A percentile compares a stretch with the other conserved stretches of the same genome.
Conservation (phyloP, 2,797 vertebrate species). For the Chelon labrosus region DNA sequence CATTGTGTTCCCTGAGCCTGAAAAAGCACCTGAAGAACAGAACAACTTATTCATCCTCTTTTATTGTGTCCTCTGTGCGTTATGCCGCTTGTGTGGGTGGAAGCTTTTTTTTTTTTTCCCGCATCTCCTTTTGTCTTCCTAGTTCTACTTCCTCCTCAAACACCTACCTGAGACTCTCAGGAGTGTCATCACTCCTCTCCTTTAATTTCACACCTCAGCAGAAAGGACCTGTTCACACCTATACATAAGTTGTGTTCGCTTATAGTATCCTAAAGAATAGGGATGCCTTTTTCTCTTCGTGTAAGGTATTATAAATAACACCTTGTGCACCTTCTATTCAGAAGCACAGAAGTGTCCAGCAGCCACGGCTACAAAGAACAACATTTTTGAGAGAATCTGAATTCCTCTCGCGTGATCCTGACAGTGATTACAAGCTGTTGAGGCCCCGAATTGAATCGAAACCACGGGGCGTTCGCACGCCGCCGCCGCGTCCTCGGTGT, state of each 20-base stretch:
- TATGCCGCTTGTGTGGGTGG: slow-evolving; percentile 48
- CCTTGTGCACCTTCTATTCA: neutral
- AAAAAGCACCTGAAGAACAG: slow-evolving; percentile 42
- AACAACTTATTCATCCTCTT: slow-evolving; percentile 34
- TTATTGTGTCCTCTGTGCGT: slow-evolving; percentile 34
- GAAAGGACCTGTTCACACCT: slow-evolving; percentile 19
- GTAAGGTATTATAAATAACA: neutral
- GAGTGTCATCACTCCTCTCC: slow-evolving; percentile 41
- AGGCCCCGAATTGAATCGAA: slow-evolving; percentile 16
- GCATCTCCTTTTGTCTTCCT: slow-evolving; percentile 39
- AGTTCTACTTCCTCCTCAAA: slow-evolving; percentile 35
- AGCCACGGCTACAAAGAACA: neutral
- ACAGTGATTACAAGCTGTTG: slow-evolving; percentile 59
- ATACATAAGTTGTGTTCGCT: slow-evolving; percentile 7
- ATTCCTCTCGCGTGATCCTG: slow-evolving; percentile 42
- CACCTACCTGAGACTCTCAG: slow-evolving; percentile 42
- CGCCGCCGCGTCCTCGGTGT: slow-evolving; percentile 19
- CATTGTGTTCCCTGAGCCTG: slow-evolving; percentile 19
- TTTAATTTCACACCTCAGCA: slow-evolving; percentile 40
- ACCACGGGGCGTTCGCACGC: slow-evolving; percentile 14
- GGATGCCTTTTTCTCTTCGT: slow-evolving; percentile 2
- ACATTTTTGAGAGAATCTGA: neutral
- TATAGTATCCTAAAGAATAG: slow-evolving; percentile 2
- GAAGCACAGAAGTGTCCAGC: neutral
- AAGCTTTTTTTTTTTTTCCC: slow-evolving; percentile 25